Evolutionary conservation across 2,797 vertebrate species (phyloP), one percentile per base, ranked within the genome.

Genomic region (Malurus leucopterus): DNA sequence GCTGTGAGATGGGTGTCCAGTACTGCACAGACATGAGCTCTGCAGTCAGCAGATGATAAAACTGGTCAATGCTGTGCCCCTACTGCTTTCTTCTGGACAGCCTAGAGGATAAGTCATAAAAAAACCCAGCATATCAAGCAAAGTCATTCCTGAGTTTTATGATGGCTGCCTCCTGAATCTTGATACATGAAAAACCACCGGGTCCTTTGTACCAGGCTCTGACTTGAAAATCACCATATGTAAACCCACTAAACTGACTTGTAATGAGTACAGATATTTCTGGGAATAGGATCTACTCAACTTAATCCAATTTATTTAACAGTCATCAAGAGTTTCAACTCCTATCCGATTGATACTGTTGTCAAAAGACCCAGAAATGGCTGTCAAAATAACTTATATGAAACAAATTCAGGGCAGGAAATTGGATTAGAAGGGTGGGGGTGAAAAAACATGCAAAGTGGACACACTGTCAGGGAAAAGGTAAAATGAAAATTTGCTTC

Each of bases 241-340:
- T 15, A 91, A 91, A 73, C 49, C 44, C 1, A 3, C 53, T 92
- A 81, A 86, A 88, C 2, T 76, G 73, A 84, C 74, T 67, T 75
- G 59, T 14, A 92, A 67, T 15, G 51, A 92, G 58, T 5, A 43
- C 63, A 57, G 89, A 32, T 94, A 92, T 92, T 95, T 94, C 85
- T 92, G 83, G 83, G 74, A 88, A 92, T 63, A 91, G 61, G 61
- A 95, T 63, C 85, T 91, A 78, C 59, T 88, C 74, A 84, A n/a
- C 77, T 75, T 90, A 94, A 95, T 94, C 91, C 88, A 79, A 93
- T 95, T 95, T 92, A 74, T 69, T n/a, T 95, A 95, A 94, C 9
- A 75, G 15, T 80, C 46, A 88, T 95, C 74, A 93, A 67, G 80
- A 86, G 41, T 41, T 89, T 49, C 68, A 75, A 26, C 44, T 78